Evolutionary conservation across 92 coral and sea anemone species (phyloP).

Genomic region (Meandrina meandrites): DNA sequence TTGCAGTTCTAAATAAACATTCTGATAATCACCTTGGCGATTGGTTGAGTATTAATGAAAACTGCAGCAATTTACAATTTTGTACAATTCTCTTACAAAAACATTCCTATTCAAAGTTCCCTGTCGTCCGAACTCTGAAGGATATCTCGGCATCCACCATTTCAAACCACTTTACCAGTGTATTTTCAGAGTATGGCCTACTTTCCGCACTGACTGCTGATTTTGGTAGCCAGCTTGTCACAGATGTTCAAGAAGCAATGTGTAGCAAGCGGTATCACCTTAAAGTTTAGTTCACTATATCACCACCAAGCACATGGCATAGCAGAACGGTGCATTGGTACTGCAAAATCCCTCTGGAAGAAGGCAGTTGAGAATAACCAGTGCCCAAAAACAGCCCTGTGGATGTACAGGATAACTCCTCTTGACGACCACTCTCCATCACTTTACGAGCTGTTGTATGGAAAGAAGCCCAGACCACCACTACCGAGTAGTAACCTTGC

Average conservation of each 20-base stretch:
- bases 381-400: conserved; percentile 57
- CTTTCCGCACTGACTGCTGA: conserved; percentile 39
- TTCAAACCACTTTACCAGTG: conserved; percentile 50
- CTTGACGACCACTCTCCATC: conserved; percentile 27
- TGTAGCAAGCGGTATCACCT: conserved; percentile 31
- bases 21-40: too few species aligned
- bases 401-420: conserved; percentile 54
- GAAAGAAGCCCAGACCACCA: conserved; percentile 52
- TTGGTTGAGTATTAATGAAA: too few species aligned
- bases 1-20: too few species aligned
- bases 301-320: conserved; percentile 58
- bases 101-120: conserved; percentile 65
- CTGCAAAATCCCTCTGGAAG: conserved; percentile 55
- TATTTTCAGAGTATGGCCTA: conserved; percentile 51
- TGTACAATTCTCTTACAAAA: too few species aligned
- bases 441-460: conserved; percentile 33
- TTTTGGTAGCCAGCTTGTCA: conserved; percentile 56
- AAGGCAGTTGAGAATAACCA: conserved; percentile 56
- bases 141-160: conserved; percentile 59
- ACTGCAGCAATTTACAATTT: too few species aligned
- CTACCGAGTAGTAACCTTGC: conserved; percentile 40
- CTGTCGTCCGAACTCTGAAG: conserved; percentile 44
- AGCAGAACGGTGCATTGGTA: conserved; percentile 52
- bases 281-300: conserved; percentile 53
- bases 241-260: conserved; percentile 44